Percentiles rank a stretch among this genome's conserved stretches.
Conservation (phyloP, 1,140 invertebrate genomes). For the Lordiphosa clarofinis region DNA sequence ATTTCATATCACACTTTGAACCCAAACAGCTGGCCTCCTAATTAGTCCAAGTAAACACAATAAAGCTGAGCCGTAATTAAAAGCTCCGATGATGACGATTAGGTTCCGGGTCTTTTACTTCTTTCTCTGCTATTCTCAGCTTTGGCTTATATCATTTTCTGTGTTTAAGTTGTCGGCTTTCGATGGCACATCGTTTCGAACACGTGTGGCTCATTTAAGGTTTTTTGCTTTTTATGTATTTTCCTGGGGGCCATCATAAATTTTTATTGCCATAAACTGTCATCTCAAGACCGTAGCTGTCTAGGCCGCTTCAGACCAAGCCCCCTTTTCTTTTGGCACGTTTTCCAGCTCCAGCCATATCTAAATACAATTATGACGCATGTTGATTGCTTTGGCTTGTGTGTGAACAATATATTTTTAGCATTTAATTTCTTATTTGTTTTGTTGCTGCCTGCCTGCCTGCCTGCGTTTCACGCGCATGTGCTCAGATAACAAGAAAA, state of each 20-base stretch:
- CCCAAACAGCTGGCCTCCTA: background rate
- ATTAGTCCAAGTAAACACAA: no score
- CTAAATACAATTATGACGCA: conserved; percentile 49
- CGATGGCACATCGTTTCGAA: conserved; percentile 60
- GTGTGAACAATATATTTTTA: conserved; percentile 10
- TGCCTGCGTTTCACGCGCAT: conserved; percentile 37
- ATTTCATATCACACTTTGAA: conserved; percentile 1
- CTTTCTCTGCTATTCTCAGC: conserved; percentile 9
- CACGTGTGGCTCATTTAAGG: conserved; percentile 70
- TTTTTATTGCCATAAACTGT: conserved; percentile 50
- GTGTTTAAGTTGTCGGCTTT: conserved; percentile 8
- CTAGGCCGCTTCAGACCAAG: background rate
- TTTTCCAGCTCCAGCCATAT: conserved; percentile 32
- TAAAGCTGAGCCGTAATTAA: conserved; percentile 1
- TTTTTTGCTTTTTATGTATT: conserved; percentile 41
- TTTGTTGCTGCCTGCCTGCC: conserved; percentile 9
- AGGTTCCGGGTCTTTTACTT: conserved; percentile 30
- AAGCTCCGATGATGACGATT: background rate
- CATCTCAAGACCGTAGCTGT: background rate
- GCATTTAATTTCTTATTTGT: conserved; percentile 11
- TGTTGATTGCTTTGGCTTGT: conserved; percentile 33
- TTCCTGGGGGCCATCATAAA: conserved; percentile 53
- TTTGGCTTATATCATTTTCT: conserved; percentile 13
- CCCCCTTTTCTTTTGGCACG: conserved; percentile 18
- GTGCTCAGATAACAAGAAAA: conserved; percentile 58